phyloP scores from a whole-genome alignment of 2,888 invertebrate species.

The Molorchus minor region DNA sequence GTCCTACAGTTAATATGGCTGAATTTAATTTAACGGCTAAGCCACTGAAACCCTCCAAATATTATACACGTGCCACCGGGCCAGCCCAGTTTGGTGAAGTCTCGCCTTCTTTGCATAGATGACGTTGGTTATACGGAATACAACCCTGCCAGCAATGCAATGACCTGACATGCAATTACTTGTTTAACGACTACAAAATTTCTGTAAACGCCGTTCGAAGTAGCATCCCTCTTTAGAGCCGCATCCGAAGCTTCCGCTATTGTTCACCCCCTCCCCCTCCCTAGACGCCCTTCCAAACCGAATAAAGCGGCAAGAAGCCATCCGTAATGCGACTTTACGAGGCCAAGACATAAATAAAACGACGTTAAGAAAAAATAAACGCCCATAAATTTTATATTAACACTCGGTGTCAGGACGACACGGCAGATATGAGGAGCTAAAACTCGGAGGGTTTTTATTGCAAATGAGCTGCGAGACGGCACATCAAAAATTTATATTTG shows the following conservation, averaged over 20 bases:
- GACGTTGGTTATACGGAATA: no score
- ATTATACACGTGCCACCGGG: no score
- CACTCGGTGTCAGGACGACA: neutral
- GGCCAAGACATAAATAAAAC: constrained; percentile 15
- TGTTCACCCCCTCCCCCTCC: neutral
- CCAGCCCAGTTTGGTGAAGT: no score
- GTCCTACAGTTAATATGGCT: no score
- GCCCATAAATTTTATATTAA: constrained; percentile 19
- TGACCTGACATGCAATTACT: no score
- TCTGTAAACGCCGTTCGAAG: no score
- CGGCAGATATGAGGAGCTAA: neutral
- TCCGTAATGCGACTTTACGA: constrained; percentile 13
- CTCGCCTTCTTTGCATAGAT: no score
- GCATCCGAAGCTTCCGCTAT: neutral
- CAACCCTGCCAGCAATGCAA: no score
- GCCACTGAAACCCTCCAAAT: no score
- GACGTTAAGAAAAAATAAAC: constrained; percentile 3
- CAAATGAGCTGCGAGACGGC: constrained; percentile 3
- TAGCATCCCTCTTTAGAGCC: neutral
- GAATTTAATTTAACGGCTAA: no score
- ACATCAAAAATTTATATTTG: constrained; percentile 10
- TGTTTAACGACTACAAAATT: no score
- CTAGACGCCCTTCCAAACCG: neutral
- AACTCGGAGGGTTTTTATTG: constrained; percentile 8
- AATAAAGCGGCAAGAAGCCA: constrained; percentile 5